phyloP scores from a whole-genome alignment of 1,140 invertebrate species.

The Reticulitermes speratus region DNA sequence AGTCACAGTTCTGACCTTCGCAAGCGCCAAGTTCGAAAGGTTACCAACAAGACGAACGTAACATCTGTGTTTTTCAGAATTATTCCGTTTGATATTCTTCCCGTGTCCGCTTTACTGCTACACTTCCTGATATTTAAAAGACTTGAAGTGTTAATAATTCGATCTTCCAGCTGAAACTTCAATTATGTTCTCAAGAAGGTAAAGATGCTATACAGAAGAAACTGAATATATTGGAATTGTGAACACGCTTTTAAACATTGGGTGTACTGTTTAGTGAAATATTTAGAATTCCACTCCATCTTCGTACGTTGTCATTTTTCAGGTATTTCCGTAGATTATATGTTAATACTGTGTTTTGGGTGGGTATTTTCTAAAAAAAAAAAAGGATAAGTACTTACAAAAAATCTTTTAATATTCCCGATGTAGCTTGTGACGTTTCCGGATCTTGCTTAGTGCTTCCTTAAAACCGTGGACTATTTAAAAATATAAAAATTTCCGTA shows the following conservation, averaged over 20 bases:
- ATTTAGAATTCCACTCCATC: not conserved
- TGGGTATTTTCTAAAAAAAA: too few relatives aligned
- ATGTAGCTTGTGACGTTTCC: too few relatives aligned
- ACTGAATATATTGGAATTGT: not conserved
- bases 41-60: not conserved
- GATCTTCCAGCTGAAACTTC: not conserved
- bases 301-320: not conserved
- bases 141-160: not conserved
- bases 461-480: too few relatives aligned
- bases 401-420: too few relatives aligned
- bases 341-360: too few relatives aligned
- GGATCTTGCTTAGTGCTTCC: too few relatives aligned
- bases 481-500: too few relatives aligned
- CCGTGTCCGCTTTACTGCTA: not conserved
- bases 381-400: too few relatives aligned
- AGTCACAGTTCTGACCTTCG: not conserved
- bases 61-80: not conserved
- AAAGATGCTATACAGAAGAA: not conserved
- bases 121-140: not conserved
- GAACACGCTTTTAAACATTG: too few relatives aligned
- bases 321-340: not conserved
- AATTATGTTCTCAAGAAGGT: not conserved
- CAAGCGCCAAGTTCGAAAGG: not conserved
- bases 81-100: not conserved
- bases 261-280: not conserved